Percentiles rank a stretch among this genome's conserved stretches.
Conservation (phyloP, 23 tunicate genomes). For the Halocynthia roretzi region DNA sequence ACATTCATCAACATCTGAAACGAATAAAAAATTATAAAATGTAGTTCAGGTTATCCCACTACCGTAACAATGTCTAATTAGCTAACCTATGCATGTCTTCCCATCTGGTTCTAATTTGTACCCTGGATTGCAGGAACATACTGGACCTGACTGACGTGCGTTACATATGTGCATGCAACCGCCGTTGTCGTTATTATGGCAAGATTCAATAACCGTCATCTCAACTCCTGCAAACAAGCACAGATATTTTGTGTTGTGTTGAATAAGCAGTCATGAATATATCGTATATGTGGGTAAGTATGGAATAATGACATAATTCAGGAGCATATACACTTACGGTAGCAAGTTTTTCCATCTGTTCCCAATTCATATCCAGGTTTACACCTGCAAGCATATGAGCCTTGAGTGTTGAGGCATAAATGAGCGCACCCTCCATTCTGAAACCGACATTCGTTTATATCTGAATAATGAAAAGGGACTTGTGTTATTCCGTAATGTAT, state of each 20-base stretch:
- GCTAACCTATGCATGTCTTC: constrained; percentile 75
- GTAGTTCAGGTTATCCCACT: not conserved
- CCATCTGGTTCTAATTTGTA: constrained; percentile 89
- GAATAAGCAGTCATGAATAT: not conserved
- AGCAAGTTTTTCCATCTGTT: constrained; percentile 64
- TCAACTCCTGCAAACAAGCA: constrained; percentile 47
- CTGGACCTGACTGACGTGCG: constrained; percentile 42
- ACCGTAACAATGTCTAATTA: too few relatives aligned
- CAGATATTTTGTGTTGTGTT: not conserved
- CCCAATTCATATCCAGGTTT: constrained; percentile 87
- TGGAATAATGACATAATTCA: not conserved
- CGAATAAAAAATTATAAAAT: not conserved
- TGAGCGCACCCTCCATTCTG: constrained; percentile 84
- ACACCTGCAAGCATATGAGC: constrained; percentile 83
- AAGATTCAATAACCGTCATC: constrained; percentile 89
- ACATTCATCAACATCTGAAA: constrained; percentile 86
- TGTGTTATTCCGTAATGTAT: not conserved
- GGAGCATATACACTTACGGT: constrained; percentile 42
- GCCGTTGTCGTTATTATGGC: constrained; percentile 73
- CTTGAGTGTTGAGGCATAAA: constrained; percentile 80
- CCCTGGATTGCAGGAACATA: constrained; percentile 67
- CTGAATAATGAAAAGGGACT: constrained; percentile 12
- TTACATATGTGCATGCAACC: constrained; percentile 92
- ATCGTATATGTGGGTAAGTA: not conserved
- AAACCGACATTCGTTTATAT: constrained; percentile 76